Evolutionary conservation across 2,888 invertebrate genomes (phyloP), one percentile per base, ranked within the genome.

Genomic region (Anticlea derivata): DNA sequence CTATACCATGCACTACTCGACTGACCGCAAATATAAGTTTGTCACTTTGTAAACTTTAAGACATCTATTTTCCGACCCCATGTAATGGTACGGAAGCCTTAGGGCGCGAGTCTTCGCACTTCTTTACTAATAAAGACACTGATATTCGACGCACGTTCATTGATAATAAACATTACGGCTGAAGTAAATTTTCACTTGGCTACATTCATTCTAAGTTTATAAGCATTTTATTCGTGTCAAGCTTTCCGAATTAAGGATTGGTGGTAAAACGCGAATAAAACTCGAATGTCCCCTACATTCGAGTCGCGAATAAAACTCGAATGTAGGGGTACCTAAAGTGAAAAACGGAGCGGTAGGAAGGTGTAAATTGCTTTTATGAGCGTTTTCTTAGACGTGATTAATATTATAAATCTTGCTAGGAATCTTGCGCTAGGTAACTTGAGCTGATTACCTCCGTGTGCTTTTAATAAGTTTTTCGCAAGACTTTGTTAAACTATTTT

Each of bases 191-290:
- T 48, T 48, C 53, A 49, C 48, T 53, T 44, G 51, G 34, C 46
- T 30, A 40, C 34, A 44, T 43, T 48, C 12, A 45, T 53, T 48
- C 48, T 29, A 10, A 40, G 48, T 60, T 61, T 62, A 62, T 52
- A 48, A 27, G 45, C 55, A 38, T 60, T 62, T 62, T 49, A 62
- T 62, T 60, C 47, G 48, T 47, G 56, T 58, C 60, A 54, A 49
- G 48, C 59, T 34, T 48, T 38, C 50, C 55, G 54, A 56, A 62
- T 60, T 58, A 60, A n/a, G 50, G 60, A 46, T 58, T 56, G 52
- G 60, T 53, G 58, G 54, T 60, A 50, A 56, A 62, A 59, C 35
- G 20, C 35, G 38, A 54, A 56, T 54, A 40, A 43, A 52, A 20
- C 38, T 45, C 30, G 11, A 50, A 35, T 34, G 50, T n/a, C n/a